phyloP scores from a whole-genome alignment of 2,888 invertebrate species.

The Agrilus biguttatus region DNA sequence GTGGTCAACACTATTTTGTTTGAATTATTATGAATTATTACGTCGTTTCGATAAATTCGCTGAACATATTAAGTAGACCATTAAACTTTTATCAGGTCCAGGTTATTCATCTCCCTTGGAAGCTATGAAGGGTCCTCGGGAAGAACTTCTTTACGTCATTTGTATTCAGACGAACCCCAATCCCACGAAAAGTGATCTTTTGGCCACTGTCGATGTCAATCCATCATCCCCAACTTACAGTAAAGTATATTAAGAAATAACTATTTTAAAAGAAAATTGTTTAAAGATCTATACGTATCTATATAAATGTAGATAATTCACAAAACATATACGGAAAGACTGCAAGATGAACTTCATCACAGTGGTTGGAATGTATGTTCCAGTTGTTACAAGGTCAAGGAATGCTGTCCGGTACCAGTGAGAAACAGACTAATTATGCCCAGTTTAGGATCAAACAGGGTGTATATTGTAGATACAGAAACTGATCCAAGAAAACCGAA shows the following conservation, averaged over 20 bases:
- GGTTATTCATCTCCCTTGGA: conserved; percentile 68
- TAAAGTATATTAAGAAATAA: conserved; percentile 41
- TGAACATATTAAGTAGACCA: not conserved
- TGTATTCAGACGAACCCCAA: conserved; percentile 63
- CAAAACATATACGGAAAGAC: conserved; percentile 60
- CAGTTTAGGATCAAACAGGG: conserved; percentile 61
- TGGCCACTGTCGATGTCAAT: conserved; percentile 86
- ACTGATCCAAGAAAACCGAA: conserved; percentile 57
- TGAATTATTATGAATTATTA: too few species aligned
- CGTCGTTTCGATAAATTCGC: not conserved
- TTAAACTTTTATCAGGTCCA: conserved; percentile 37
- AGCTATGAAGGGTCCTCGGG: conserved; percentile 73
- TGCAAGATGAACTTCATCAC: conserved; percentile 86
- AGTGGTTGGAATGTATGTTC: conserved; percentile 96
- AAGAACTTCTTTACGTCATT: conserved; percentile 78
- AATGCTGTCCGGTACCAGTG: conserved; percentile 31
- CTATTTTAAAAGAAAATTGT: not conserved
- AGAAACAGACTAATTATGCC: conserved; percentile 76
- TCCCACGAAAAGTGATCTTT: conserved; percentile 62
- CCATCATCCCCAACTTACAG: conserved; percentile 72
- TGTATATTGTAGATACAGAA: conserved; percentile 73
- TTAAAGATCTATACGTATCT: not conserved
- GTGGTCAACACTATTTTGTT: too few species aligned
- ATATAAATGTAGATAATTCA: conserved; percentile 58
- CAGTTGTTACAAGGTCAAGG: conserved; percentile 54